Base-by-base conservation (phyloP, 2,888 invertebrate genomes). In the Alcis repandata region DNA sequence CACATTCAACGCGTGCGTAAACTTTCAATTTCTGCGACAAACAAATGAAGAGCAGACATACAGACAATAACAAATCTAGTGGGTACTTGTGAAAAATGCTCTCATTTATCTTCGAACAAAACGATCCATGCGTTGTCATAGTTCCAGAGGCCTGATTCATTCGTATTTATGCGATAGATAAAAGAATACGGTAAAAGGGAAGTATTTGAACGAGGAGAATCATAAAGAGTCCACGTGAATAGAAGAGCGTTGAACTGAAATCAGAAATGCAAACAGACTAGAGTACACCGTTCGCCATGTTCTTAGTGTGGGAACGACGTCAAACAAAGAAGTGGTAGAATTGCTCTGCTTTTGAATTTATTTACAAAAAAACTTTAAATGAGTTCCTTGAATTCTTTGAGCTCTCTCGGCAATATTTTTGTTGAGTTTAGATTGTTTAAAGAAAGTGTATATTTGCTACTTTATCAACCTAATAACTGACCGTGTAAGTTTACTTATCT, bases 91-190 rank as follows among this genome's bases (percentile, higher is more conserved):
- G 83, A 86, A 80, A 84, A 81, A 88, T 85, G 77, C 72, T 72
- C 66, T 73, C 78, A 86, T 87, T 85, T 87, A 78, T 86, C 83
- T 84, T 71, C 74, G 78, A 79, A 84, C 85, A 84, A 87, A 86
- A 84, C 80, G 83, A 86, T 85, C 82, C 71, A 72, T 70, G 75
- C 84, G 83, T 85, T 87, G 85, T 85, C 79, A 81, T 83, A 87
- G 77, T 86, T 87, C 74, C 79, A 79, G 81, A 82, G 82, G 79
- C 73, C 74, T 69, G 82, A 84, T 80, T 87, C 80, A 82, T 77
- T 80, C 76, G 79, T 87, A 82, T 87, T 84, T 85, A 81, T 82
- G 81, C 82, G 77, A 60, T 63, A 78, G 79, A 74, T 62, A 67
- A 56, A 53, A 41, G 38, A 53, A 38, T 53, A 22, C 32, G 17